Evolutionary conservation across 1,140 invertebrate genomes (phyloP), one percentile per base, ranked within the genome.

Genomic region (Oncopodura yosiiana): DNA sequence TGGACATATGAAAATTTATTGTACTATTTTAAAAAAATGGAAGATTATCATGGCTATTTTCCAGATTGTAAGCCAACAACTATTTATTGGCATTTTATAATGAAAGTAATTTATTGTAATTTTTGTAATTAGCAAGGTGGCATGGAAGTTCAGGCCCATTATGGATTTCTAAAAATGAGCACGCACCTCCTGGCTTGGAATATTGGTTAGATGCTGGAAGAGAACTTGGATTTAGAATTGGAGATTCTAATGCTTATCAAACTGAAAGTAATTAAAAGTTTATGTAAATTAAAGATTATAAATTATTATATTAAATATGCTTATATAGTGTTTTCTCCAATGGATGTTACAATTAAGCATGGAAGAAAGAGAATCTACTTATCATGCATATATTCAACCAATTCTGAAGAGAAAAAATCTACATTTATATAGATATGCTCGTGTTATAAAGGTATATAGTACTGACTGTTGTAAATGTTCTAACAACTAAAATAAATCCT

Each of bases 11-110:
- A 54, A 16, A 48, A 49, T 41, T 79, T 91, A 0, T 64, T 87
- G 4, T 83, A 83, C 0, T 91, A 89, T 65, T 91, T 88, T 66
- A 81, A 81, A 61, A 90, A 87, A 68, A 71, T 83, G 3, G 86
- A 88, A 71, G 77, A 78, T 24, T 49, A 62, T 24, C 56, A 69
- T 29, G 65, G 64, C n/a, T n/a, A n/a, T n/a, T n/a, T n/a, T n/a
- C n/a, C n/a, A n/a, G n/a, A n/a, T n/a, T n/a, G n/a, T n/a, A n/a
- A n/a, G n/a, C n/a, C n/a, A 26, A 54, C 56, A 54, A 69, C n/a
- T n/a, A n/a, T n/a, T n/a, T n/a, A n/a, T n/a, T n/a, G n/a, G n/a
- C n/a, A n/a, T n/a, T n/a, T n/a, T n/a, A n/a, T n/a, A n/a, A n/a
- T n/a, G n/a, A n/a, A n/a, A n/a, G n/a, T n/a, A n/a, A n/a, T n/a